phyloP scores from a whole-genome alignment of 2,888 invertebrate species.

The Clistopyga incitator region DNA sequence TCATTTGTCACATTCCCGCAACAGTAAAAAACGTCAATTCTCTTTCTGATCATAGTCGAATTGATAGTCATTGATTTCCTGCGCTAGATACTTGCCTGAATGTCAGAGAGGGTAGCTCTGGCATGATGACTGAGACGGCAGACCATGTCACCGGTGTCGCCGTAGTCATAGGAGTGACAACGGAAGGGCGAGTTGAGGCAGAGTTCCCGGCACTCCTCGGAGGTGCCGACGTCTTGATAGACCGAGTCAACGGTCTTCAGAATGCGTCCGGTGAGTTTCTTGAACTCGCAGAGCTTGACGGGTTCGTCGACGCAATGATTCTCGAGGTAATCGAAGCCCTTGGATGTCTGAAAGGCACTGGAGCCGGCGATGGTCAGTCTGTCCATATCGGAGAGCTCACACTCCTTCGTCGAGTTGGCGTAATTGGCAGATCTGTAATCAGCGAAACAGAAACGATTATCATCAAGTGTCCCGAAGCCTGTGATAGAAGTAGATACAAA shows the following conservation, averaged over 20 bases:
- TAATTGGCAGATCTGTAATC: slow-evolving; percentile 94
- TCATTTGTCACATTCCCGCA: not conserved
- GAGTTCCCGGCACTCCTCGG: slow-evolving; percentile 95
- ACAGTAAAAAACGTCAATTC: not conserved
- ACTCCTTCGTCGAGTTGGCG: slow-evolving; percentile 93
- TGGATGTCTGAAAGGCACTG: slow-evolving; percentile 88
- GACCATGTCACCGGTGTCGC: slow-evolving; percentile 96
- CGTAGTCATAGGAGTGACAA: slow-evolving; percentile 97
- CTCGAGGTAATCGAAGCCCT: slow-evolving; percentile 92
- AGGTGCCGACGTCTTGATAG: slow-evolving; percentile 94
- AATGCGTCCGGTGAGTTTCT: slow-evolving; percentile 94
- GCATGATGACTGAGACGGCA: slow-evolving; percentile 97
- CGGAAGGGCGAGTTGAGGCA: slow-evolving; percentile 94
- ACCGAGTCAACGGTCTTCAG: slow-evolving; percentile 97
- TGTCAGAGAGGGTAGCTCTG: slow-evolving; percentile 94
- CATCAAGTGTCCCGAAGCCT: slow-evolving; percentile 20
- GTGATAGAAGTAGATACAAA: not conserved
- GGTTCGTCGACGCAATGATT: slow-evolving; percentile 97
- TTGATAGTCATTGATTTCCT: not conserved
- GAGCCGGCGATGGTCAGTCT: slow-evolving; percentile 94
- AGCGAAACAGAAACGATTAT: slow-evolving; percentile 51
- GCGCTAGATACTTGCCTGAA: slow-evolving; percentile 87
- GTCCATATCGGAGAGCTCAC: slow-evolving; percentile 96
- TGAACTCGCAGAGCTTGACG: slow-evolving; percentile 97
- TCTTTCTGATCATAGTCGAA: slow-evolving; percentile 4